These are phyloP conservation scores for Percopsis transmontana DNA, from an alignment of 2,113 vertebrate genomes.

Conservation along the genomic window DNA sequence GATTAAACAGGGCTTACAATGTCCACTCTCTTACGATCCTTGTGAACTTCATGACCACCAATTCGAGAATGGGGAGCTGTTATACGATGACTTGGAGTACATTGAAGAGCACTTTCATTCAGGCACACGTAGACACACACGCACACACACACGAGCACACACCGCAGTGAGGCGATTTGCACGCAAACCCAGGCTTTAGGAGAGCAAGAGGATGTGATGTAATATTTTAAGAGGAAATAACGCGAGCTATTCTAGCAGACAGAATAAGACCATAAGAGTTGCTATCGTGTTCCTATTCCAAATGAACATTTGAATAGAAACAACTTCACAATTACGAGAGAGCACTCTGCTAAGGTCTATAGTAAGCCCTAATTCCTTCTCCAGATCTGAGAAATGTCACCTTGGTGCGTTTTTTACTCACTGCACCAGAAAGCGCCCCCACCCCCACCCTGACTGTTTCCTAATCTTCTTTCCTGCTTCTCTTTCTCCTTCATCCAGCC, in stretches of 20 bases:
- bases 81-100: background rate
- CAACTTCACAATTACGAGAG: constrained; percentile 43
- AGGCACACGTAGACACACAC: background rate
- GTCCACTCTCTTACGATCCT: constrained; percentile 11
- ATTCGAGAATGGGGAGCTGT: background rate
- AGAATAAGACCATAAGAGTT: constrained; percentile 30
- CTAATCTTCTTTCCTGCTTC: constrained; percentile 57
- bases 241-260: constrained; percentile 4
- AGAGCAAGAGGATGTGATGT: background rate
- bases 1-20: constrained; percentile 4
- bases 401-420: constrained; percentile 58
- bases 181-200: background rate
- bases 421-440: constrained; percentile 57
- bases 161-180: background rate
- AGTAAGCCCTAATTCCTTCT: constrained; percentile 22
- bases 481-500: constrained; percentile 9
- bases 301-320: background rate
- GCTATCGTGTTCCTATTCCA: background rate
- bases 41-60: background rate
- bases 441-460: constrained; percentile 52
- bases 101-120: background rate
- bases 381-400: constrained; percentile 32
- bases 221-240: constrained; percentile 3
- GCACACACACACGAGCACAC: constrained; percentile 5
- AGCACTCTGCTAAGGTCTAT: constrained; percentile 21